Conservation (phyloP, 2,797 vertebrate species). For the Notamacropus eugenii region DNA sequence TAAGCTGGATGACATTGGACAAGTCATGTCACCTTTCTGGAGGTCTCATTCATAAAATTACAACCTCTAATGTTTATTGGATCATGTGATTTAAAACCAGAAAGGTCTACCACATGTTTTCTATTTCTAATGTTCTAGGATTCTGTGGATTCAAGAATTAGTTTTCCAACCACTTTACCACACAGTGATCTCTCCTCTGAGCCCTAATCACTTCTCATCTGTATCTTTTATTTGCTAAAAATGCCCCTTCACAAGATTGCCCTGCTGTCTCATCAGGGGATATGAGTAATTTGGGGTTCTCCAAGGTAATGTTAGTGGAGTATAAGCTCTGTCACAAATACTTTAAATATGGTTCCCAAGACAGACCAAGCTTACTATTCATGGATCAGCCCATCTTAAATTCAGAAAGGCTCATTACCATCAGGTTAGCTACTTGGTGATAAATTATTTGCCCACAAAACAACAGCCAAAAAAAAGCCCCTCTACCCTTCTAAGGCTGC, state of each 20-base stretch:
- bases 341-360: background rate
- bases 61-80: background rate
- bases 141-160: background rate
- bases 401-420: background rate
- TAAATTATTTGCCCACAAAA: background rate
- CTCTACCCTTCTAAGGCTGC: background rate
- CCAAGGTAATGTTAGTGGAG: background rate
- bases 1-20: background rate
- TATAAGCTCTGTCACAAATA: background rate
- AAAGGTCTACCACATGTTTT: background rate
- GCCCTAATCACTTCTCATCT: background rate
- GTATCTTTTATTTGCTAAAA: background rate
- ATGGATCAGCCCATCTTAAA: background rate
- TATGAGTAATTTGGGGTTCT: background rate
- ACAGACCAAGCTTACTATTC: background rate
- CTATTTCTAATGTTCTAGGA: background rate
- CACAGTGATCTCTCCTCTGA: background rate
- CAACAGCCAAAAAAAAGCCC: background rate
- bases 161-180: background rate
- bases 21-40: background rate
- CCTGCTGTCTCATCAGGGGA: background rate
- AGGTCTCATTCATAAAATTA: background rate
- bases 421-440: background rate
- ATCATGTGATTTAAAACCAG: background rate
- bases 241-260: background rate